phyloP scores from a whole-genome alignment of 1,140 invertebrate species.

The Drosophila rufa region DNA sequence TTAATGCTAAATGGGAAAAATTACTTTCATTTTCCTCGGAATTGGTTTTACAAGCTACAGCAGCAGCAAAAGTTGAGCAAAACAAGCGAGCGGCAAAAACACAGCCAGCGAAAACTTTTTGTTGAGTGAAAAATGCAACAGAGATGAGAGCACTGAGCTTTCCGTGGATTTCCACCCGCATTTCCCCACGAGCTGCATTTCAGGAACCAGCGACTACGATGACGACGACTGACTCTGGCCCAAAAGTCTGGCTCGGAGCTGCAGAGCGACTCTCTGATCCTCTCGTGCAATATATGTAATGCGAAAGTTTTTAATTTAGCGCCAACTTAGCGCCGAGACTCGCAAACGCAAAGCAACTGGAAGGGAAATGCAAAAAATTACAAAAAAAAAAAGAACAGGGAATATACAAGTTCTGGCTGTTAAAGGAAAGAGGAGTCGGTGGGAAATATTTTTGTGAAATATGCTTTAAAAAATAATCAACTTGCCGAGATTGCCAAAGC shows the following conservation, averaged over 20 bases:
- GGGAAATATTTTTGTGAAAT: conserved; percentile 53
- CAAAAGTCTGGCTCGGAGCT: conserved; percentile 30
- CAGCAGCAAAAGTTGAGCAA: conserved; percentile 58
- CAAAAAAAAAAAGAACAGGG: background rate
- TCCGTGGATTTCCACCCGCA: background rate
- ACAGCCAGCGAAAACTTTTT: conserved; percentile 58
- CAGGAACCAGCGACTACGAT: conserved; percentile 10
- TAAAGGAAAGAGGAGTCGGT: background rate
- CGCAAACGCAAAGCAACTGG: conserved; percentile 74
- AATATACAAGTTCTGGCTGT: conserved; percentile 2
- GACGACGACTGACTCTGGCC: conserved; percentile 14
- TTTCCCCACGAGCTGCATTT: conserved; percentile 44
- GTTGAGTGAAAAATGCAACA: conserved; percentile 75
- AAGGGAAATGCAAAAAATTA: conserved; percentile 55
- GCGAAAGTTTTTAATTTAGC: conserved; percentile 83
- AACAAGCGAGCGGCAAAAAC: conserved; percentile 61
- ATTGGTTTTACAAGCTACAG: conserved; percentile 77
- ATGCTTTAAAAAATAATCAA: conserved; percentile 83
- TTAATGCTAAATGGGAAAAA: conserved; percentile 80
- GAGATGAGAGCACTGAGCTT: conserved; percentile 17
- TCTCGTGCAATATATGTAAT: conserved; percentile 78
- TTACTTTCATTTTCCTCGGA: conserved; percentile 81
- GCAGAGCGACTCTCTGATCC: conserved; percentile 37
- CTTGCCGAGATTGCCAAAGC: conserved; percentile 56
- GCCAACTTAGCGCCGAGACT: conserved; percentile 80